Conservation (phyloP, 92 coral and sea anemone genomes). For the Virgularia gustaviana region DNA sequence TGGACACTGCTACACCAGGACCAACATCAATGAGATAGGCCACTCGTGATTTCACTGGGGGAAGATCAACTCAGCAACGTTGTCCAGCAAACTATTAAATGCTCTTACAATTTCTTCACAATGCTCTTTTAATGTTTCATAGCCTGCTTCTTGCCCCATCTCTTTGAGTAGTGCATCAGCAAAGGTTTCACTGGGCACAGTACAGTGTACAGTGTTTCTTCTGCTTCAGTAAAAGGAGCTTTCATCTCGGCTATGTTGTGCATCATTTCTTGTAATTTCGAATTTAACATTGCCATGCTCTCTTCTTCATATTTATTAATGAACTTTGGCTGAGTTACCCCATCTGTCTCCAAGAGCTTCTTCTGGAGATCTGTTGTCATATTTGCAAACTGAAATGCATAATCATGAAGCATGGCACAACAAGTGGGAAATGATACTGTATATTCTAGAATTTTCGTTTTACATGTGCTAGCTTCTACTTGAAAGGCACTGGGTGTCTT, state of each 20-base stretch:
- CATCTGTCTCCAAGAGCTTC: not conserved
- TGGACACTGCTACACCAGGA: not conserved
- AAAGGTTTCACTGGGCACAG: conserved; percentile 16
- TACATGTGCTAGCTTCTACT: not conserved
- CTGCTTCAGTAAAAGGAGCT: not conserved
- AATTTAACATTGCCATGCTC: conserved; percentile 2
- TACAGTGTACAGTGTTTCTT: conserved; percentile 20
- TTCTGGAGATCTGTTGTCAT: not conserved
- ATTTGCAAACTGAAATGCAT: not conserved
- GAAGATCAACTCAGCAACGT: not conserved
- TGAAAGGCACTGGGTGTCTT: not conserved
- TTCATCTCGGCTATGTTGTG: conserved; percentile 3
- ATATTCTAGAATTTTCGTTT: not conserved
- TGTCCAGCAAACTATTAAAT: conserved; percentile 10
- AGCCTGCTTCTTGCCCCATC: not conserved
- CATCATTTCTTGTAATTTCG: conserved; percentile 2
- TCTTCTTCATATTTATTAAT: conserved; percentile 16
- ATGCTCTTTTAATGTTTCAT: not conserved
- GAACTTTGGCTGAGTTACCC: not conserved
- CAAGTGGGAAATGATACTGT: not conserved
- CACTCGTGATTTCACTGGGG: not conserved
- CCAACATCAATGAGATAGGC: conserved; percentile 17
- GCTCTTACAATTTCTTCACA: not conserved
- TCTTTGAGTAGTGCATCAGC: not conserved
- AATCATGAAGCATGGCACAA: conserved; percentile 10